A percentile compares a stretch with the other conserved stretches of the same genome.
phyloP scores from a whole-genome alignment of 2,113 vertebrate species.

The Hippocampus mohnikei region DNA sequence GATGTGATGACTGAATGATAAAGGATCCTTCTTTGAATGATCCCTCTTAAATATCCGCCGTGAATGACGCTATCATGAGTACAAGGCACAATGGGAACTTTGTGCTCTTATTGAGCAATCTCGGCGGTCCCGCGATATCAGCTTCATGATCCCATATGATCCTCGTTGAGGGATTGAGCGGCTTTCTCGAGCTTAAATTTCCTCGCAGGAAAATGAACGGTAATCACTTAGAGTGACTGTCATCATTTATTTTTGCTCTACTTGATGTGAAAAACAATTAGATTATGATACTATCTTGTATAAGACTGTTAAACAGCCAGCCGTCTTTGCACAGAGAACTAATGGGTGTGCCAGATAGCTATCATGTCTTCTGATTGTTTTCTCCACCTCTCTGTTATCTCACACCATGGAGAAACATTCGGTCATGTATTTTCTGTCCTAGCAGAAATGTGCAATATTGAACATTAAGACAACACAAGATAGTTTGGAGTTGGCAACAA shows the following conservation, averaged over 20 bases:
- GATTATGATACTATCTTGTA: constrained; percentile 41
- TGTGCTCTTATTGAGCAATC: constrained; percentile 25
- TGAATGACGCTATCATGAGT: constrained; percentile 16
- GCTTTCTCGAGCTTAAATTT: constrained; percentile 44
- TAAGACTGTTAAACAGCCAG: constrained; percentile 45
- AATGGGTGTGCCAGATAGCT: constrained; percentile 45
- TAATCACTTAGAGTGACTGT: constrained; percentile 42
- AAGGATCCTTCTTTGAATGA: constrained; percentile 1
- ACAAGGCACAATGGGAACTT: constrained; percentile 20
- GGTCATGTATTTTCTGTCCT: constrained; percentile 32
- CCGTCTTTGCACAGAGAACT: constrained; percentile 46
- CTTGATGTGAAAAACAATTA: constrained; percentile 43
- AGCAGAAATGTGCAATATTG: constrained; percentile 17
- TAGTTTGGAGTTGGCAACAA: constrained; percentile 38
- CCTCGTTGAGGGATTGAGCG: constrained; percentile 20
- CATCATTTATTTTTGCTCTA: constrained; percentile 38
- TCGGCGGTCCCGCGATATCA: constrained; percentile 27
- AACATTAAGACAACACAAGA: constrained; percentile 18
- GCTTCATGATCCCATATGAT: constrained; percentile 44
- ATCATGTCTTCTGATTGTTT: constrained; percentile 47
- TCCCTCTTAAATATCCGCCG: constrained; percentile 6
- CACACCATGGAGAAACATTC: constrained; percentile 32
- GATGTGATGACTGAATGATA: neutral
- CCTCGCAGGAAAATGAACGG: constrained; percentile 34
- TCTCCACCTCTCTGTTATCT: constrained; percentile 44